Percentiles rank a stretch among this genome's conserved stretches.
Evolutionary conservation across 2,888 invertebrate genomes (phyloP).

Genomic region (Eurytoma californica): DNA sequence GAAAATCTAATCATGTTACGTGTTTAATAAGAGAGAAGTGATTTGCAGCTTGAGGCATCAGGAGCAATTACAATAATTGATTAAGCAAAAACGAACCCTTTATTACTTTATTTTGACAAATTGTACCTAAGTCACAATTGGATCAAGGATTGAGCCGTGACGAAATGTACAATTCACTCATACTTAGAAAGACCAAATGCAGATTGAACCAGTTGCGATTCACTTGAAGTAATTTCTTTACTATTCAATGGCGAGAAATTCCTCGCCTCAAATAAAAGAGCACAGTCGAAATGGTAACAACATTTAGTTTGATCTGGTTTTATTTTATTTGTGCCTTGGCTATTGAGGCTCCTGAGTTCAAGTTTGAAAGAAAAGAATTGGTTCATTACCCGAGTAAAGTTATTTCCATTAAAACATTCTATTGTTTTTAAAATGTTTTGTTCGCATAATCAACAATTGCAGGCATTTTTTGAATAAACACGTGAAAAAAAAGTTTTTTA

Average conservation of each 20-base stretch:
- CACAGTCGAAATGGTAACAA: constrained; percentile 1
- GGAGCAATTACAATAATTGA: constrained; percentile 24
- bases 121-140: constrained; percentile 13
- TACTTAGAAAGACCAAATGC: constrained; percentile 38
- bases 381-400: no score
- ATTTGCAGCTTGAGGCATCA: background rate
- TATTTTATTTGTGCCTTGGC: no score
- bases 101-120: background rate
- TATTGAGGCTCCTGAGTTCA: no score
- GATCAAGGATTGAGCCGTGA: constrained; percentile 26
- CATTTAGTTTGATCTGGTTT: no score
- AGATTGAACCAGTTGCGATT: constrained; percentile 43
- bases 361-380: no score
- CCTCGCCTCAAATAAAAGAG: constrained; percentile 12
- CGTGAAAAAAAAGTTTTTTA: no score
- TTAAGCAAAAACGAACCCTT: background rate
- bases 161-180: constrained; percentile 13
- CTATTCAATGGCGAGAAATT: constrained; percentile 36
- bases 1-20: no score
- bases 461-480: no score
- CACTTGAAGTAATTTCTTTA: constrained; percentile 36
- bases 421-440: no score
- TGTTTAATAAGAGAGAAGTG: background rate
- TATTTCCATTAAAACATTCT: background rate
- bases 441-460: no score